Percentiles rank a stretch among this genome's conserved stretches.
These are phyloP conservation scores for Drosophila mayaguana DNA, from an alignment of 2,888 invertebrate genomes.

Conservation along the genomic window DNA sequence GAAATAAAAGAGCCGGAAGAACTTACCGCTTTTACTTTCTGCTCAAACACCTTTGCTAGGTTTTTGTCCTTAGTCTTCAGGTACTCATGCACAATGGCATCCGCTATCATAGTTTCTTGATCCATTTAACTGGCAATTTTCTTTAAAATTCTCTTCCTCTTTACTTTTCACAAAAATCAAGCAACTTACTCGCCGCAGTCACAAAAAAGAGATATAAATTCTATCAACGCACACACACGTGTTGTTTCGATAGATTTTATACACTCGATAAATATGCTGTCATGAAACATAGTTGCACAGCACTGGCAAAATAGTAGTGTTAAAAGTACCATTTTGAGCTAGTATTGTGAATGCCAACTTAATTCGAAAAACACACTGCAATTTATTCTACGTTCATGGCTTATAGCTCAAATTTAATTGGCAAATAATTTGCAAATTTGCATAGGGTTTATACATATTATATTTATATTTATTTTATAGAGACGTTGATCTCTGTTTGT, in stretches of 20 bases:
- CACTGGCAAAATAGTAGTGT: slow-evolving; percentile 33
- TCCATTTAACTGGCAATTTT: slow-evolving; percentile 84
- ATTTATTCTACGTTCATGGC: neutral
- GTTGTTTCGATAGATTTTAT: slow-evolving; percentile 50
- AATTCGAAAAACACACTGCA: neutral
- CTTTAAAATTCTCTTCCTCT: neutral
- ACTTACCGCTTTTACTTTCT: slow-evolving; percentile 92
- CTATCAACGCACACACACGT: slow-evolving; percentile 54
- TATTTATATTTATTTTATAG: neutral
- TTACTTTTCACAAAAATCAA: slow-evolving; percentile 14
- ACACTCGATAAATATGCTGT: slow-evolving; percentile 19
- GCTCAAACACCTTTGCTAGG: slow-evolving; percentile 89
- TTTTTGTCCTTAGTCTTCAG: slow-evolving; percentile 88
- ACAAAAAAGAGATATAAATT: slow-evolving; percentile 26
- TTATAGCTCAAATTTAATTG: neutral
- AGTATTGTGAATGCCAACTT: neutral
- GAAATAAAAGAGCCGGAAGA: neutral
- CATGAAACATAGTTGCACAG: slow-evolving; percentile 24
- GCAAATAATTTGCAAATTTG: neutral
- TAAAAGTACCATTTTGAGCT: neutral
- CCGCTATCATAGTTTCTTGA: slow-evolving; percentile 84
- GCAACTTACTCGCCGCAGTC: slow-evolving; percentile 29
- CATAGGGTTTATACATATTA: neutral
- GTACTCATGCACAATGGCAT: slow-evolving; percentile 89
- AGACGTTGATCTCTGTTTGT: neutral